Conservation (phyloP, 2,888 invertebrate genomes). For the Deroplatys truncata region DNA sequence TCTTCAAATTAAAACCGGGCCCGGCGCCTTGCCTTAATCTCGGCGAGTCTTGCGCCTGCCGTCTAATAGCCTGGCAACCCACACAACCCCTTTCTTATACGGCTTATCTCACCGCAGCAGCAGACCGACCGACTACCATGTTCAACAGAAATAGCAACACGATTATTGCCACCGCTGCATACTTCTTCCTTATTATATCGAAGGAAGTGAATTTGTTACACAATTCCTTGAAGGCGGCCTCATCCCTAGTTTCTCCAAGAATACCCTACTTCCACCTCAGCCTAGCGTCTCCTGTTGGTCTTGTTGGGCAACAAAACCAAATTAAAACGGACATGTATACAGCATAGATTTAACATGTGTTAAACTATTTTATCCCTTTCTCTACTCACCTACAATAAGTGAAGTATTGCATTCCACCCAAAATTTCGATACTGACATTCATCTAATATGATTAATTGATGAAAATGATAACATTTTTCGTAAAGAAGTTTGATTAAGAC, state of each 20-base stretch:
- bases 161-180: neutral
- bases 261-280: no score
- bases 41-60: neutral
- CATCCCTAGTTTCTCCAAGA: neutral
- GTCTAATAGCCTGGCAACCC: slow-evolving; percentile 1
- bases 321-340: no score
- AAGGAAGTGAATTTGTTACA: neutral
- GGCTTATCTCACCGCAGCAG: neutral
- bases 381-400: no score
- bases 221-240: neutral
- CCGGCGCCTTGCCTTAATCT: neutral
- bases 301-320: no score
- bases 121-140: neutral
- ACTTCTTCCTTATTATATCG: neutral
- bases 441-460: no score
- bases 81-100: neutral
- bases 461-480: no score
- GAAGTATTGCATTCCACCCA: no score
- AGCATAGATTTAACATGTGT: no score
- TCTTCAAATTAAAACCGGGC: slow-evolving; percentile 7
- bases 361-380: no score
- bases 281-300: no score
- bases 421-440: no score
- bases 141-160: neutral
- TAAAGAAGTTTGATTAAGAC: no score